Conservation (phyloP, 2,888 invertebrate species). For the Argynnis bischoffii region DNA sequence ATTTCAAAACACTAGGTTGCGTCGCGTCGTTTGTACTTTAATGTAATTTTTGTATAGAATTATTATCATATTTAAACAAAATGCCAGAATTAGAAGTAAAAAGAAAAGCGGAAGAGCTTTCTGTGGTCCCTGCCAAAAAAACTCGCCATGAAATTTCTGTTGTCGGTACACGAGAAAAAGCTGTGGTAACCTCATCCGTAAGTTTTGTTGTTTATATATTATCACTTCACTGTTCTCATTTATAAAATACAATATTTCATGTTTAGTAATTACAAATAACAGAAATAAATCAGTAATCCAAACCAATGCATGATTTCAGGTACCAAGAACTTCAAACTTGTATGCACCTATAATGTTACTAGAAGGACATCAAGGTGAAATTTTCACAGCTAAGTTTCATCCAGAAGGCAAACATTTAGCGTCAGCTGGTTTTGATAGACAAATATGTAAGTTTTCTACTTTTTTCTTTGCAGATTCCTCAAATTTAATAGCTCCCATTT, state of each 20-base stretch:
- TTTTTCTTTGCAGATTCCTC: background rate
- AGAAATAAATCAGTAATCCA: no score
- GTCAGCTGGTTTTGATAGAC: slow-evolving; percentile 96
- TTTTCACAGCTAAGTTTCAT: slow-evolving; percentile 96
- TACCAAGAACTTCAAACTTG: slow-evolving; percentile 92
- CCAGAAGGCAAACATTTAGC: slow-evolving; percentile 97
- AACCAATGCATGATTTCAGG: slow-evolving; percentile 59
- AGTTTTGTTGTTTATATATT: slow-evolving; percentile 49
- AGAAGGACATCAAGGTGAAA: slow-evolving; percentile 98
- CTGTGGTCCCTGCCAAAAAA: slow-evolving; percentile 85
- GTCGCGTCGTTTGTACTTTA: background rate
- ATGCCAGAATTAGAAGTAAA: slow-evolving; percentile 82
- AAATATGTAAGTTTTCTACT: slow-evolving; percentile 90
- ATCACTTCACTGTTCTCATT: background rate
- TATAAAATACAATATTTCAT: background rate
- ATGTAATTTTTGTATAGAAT: background rate
- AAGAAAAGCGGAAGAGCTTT: slow-evolving; percentile 84
- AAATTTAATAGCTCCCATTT: no score
- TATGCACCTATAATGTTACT: slow-evolving; percentile 97
- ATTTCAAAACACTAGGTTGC: slow-evolving; percentile 17
- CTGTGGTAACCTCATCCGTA: slow-evolving; percentile 87
- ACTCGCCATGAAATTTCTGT: slow-evolving; percentile 87
- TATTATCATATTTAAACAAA: slow-evolving; percentile 34
- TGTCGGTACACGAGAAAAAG: slow-evolving; percentile 87
- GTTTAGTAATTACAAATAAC: background rate